Conservation (phyloP, 2,797 vertebrate species). For the Anguilla megastoma region DNA sequence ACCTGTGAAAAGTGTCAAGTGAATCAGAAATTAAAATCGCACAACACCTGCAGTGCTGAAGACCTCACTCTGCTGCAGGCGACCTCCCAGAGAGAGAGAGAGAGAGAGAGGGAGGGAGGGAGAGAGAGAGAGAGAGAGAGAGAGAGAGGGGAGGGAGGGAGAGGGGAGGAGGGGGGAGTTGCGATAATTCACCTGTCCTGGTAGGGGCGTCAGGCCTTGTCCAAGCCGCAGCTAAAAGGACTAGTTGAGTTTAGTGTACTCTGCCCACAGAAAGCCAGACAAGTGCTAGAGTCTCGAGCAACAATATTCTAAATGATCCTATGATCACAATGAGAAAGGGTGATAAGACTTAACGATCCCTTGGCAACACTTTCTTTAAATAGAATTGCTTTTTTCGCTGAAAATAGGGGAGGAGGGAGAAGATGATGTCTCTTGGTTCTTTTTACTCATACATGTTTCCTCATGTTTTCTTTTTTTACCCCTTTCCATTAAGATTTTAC, state of each 20-base stretch:
- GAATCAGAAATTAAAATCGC: conserved; percentile 46
- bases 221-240: not conserved
- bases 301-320: not conserved
- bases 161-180: not conserved
- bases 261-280: not conserved
- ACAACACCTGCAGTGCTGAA: not conserved
- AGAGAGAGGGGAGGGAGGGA: conserved; percentile 24
- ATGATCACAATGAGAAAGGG: conserved; percentile 9
- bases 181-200: not conserved
- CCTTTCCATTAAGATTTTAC: conserved; percentile 10
- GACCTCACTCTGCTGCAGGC: not conserved
- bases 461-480: not conserved
- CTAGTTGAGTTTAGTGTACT: not conserved
- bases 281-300: not conserved
- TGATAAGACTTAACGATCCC: conserved; percentile 15
- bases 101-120: conserved; percentile 9
- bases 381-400: not conserved
- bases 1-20: conserved; percentile 61
- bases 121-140: conserved; percentile 28
- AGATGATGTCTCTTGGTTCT: not conserved
- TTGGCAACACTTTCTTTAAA: conserved; percentile 13
- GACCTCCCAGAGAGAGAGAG: conserved; percentile 15
- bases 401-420: not conserved
- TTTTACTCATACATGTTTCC: not conserved
- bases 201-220: not conserved